Percentiles rank a stretch among this genome's conserved stretches.
phyloP scores from a whole-genome alignment of 2,888 invertebrate genomes.

The Lobophora halterata region DNA sequence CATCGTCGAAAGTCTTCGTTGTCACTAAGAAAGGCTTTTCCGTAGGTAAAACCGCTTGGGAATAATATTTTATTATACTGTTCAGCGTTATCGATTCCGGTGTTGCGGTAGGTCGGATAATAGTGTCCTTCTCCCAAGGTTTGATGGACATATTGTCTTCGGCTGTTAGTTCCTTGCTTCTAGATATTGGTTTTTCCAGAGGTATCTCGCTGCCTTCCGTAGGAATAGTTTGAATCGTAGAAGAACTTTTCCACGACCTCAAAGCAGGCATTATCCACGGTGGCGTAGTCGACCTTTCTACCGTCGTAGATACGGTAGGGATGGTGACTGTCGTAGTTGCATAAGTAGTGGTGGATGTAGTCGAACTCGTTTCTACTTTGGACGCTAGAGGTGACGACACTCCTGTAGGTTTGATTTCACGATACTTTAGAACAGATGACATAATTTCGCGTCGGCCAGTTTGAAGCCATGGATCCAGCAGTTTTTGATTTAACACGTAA shows the following conservation, averaged over 20 bases:
- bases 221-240: slow-evolving; percentile 55
- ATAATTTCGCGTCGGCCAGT: slow-evolving; percentile 16
- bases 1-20: slow-evolving; percentile 60
- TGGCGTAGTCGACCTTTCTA: slow-evolving; percentile 58
- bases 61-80: slow-evolving; percentile 57
- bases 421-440: slow-evolving; percentile 17
- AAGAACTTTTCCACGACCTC: slow-evolving; percentile 64
- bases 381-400: slow-evolving; percentile 47
- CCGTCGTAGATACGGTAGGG: slow-evolving; percentile 33
- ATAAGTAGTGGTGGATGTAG: slow-evolving; percentile 42
- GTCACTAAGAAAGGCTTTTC: slow-evolving; percentile 51
- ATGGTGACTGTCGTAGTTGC: slow-evolving; percentile 36
- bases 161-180: slow-evolving; percentile 53
- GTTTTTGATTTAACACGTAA: slow-evolving; percentile 53
- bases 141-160: slow-evolving; percentile 61
- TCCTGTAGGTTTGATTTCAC: slow-evolving; percentile 39
- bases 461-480: slow-evolving; percentile 25
- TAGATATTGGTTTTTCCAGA: slow-evolving; percentile 54
- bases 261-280: slow-evolving; percentile 79
- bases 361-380: slow-evolving; percentile 48
- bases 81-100: slow-evolving; percentile 59
- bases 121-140: slow-evolving; percentile 67
- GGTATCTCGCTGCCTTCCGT: slow-evolving; percentile 57
- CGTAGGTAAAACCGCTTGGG: slow-evolving; percentile 49
- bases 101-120: slow-evolving; percentile 62